Base-by-base conservation (phyloP, 2,888 invertebrate genomes). In the Noctuana brunneofusca region DNA sequence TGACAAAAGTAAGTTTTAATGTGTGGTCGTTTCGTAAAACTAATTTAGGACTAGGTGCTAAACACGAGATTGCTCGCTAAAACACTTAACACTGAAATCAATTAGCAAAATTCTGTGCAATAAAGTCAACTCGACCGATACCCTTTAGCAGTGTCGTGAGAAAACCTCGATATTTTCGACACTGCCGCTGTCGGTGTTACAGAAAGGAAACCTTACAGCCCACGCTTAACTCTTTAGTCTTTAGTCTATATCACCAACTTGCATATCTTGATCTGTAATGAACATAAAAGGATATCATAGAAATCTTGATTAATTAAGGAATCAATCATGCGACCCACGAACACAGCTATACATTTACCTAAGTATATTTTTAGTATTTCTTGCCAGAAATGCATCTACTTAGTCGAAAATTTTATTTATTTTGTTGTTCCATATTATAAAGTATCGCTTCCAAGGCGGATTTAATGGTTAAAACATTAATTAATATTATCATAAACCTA, bases 81-180 rank as follows among this genome's bases (percentile, higher is more conserved):
- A 27, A 22, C 9, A 22, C 18, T n/a, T 22, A 22, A 22, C 22
- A 38, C 38, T 54, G 35, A 27, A 24, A 27, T 35, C 27, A 43
- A 43, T 27, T 43, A 43, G 55, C 27, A 11, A 55, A 55, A 43
- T 43, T 24, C 22, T 43, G 35, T 32, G 14, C 30, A 22, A 48
- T 57, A 35, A 22, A 9, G 27, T 0, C 27, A 27, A 55, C 41
- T 22, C 20, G 22, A n/a, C 20, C 22, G n/a, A 48, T 58, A 58
- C 32, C 58, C 58, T 59, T 59, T 52, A 30, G 2, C 3, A 30
- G n/a, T 22, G 20, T 43, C 58, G 58, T 59, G 58, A 52, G 58
- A 59, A 59, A 59, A 43, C 52, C 58, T 9, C 58, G 52, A 20
- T 52, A 52, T 59, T 59, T 59, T 43, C 18, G 46, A 9, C 58